phyloP scores from a whole-genome alignment of 2,797 vertebrate species.

The Gymnothorax reevesii region DNA sequence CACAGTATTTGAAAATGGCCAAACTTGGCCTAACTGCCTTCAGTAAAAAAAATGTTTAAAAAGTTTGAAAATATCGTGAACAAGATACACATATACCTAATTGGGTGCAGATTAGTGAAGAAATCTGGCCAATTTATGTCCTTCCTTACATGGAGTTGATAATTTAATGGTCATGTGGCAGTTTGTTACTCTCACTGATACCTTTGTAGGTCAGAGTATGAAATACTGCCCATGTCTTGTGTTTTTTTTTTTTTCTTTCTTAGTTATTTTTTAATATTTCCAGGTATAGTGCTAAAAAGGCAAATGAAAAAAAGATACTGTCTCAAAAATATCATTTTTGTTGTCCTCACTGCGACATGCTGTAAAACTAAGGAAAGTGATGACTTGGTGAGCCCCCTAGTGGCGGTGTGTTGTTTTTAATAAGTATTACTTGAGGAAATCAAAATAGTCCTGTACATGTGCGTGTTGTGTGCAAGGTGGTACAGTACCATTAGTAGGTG shows the following conservation, averaged over 20 bases:
- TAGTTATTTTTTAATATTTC: not conserved
- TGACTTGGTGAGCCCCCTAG: conserved; percentile 13
- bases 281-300: not conserved
- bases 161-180: not conserved
- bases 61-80: not conserved
- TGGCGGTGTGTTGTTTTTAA: not conserved
- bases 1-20: not conserved
- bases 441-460: conserved; percentile 51
- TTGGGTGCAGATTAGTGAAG: not conserved
- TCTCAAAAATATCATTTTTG: conserved; percentile 26
- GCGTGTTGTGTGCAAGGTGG: conserved; percentile 69
- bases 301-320: conserved; percentile 33
- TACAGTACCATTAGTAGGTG: conserved; percentile 58
- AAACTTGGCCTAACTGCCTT: not conserved
- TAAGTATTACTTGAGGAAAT: conserved; percentile 29
- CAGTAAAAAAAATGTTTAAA: not conserved
- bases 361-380: not conserved
- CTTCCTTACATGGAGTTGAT: not conserved
- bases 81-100: too few species aligned
- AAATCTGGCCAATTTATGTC: not conserved
- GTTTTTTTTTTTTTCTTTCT: not conserved
- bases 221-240: not conserved
- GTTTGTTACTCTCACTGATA: not conserved
- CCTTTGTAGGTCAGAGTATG: not conserved
- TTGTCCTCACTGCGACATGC: conserved; percentile 17